Conservation (phyloP, 2,888 invertebrate species). For the Graphium colonna region DNA sequence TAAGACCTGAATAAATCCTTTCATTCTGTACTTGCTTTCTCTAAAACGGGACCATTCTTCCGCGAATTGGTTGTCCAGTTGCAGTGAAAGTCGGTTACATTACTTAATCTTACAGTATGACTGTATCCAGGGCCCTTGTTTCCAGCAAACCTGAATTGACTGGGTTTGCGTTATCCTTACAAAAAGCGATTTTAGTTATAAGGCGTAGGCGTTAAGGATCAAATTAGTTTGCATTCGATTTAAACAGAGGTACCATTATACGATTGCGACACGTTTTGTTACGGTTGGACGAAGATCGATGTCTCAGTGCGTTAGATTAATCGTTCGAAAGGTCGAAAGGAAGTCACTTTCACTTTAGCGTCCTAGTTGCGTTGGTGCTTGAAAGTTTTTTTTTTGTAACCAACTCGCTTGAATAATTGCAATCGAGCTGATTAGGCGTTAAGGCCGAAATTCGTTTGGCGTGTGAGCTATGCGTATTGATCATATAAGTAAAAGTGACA, state of each 20-base stretch:
- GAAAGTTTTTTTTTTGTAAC: slow-evolving; percentile 18
- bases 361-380: slow-evolving; percentile 14
- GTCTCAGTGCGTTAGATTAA: slow-evolving; percentile 27
- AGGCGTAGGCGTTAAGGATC: neutral
- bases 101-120: slow-evolving; percentile 24
- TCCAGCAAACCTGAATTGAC: neutral
- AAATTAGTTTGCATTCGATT: neutral
- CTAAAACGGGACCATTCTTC: slow-evolving; percentile 59
- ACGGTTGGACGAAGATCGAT: slow-evolving; percentile 17
- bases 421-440: neutral
- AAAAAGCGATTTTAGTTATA: neutral
- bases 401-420: neutral
- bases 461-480: neutral
- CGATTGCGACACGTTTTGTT: slow-evolving; percentile 8
- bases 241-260: too few species aligned
- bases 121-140: slow-evolving; percentile 17
- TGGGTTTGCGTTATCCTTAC: neutral
- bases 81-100: slow-evolving; percentile 54
- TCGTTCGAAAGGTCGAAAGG: slow-evolving; percentile 31
- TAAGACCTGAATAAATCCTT: neutral
- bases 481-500: neutral
- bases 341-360: slow-evolving; percentile 34
- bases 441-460: neutral
- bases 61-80: slow-evolving; percentile 32
- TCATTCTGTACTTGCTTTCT: slow-evolving; percentile 45